Evolutionary conservation across 2,888 invertebrate genomes (phyloP), one percentile per base, ranked within the genome.

Genomic region (Megalurothrips usitatus): DNA sequence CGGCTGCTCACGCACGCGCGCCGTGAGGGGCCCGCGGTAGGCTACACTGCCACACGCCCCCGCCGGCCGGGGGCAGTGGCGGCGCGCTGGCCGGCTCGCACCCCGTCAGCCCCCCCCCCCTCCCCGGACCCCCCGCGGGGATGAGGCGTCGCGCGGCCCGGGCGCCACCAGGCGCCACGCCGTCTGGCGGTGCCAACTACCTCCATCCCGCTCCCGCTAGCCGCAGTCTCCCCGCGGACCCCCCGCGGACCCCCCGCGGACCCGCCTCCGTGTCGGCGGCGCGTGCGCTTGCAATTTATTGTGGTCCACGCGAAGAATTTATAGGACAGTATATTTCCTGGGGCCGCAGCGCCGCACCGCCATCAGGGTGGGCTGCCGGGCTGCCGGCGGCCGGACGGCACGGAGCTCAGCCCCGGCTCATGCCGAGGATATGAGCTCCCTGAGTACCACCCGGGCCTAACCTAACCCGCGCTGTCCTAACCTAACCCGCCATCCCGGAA

Each of bases 261-360:
- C 23, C 63, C 63, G 63, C 23, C 26, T 26, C 23, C 34, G 34
- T 43, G 34, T 43, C 34, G 34, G 34, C 58, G 17, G 58, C 19
- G 17, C 19, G 58, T 58, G 58, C 58, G 68, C 68, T 43, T 26
- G 68, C 68, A 26, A 75, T 75, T 75, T 75, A 75, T 75, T 26
- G 68, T 75, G 23, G 68, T 26, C 68, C 68, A 23, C 23, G 68
- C 10, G 68, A 75, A 75, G 68, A 75, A 75, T 75, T 75, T 75
- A 75, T 75, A 75, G 23, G 68, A 75, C 68, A 75, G 68, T 23
- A 26, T 75, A 75, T 75, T 26, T 26, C 26, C 68, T 75, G 23
- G 68, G 68, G 11, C 68, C 23, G 23, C 34, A 43, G 26, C 26
- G 11, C 68, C 23, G 23, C 34, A 43, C 23, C 26, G 68, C 68